phyloP scores from a whole-genome alignment of 2,113 vertebrate species.

The Nesoenas mayeri region DNA sequence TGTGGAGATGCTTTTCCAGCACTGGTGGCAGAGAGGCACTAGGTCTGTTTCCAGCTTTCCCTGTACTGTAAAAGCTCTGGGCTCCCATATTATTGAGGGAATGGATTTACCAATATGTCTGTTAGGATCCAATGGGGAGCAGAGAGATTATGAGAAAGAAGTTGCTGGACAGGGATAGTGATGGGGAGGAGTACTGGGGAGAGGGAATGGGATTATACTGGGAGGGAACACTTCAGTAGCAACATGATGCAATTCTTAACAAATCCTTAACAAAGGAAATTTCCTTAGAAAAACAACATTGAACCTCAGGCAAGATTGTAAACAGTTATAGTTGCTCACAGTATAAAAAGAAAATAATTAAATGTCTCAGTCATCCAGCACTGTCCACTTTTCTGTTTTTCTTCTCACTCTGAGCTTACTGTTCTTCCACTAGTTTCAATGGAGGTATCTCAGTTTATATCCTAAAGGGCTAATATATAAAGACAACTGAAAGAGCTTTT shows the following conservation, averaged over 20 bases:
- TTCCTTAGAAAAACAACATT: not conserved
- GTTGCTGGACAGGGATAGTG: not conserved
- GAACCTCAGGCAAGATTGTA: not conserved
- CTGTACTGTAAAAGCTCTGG: not conserved
- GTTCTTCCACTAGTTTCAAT: not conserved
- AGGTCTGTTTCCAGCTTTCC: not conserved
- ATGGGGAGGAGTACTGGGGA: not conserved
- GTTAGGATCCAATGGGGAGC: not conserved
- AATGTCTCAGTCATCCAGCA: not conserved
- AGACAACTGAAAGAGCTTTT: not conserved
- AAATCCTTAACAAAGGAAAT: not conserved
- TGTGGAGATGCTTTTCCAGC: not conserved
- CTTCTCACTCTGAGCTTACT: not conserved
- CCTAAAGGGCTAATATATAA: not conserved
- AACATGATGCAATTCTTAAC: not conserved
- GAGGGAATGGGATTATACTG: accelerated
- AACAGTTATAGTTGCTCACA: not conserved
- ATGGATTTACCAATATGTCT: not conserved
- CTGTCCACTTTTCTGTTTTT: not conserved
- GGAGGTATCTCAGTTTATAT: not conserved
- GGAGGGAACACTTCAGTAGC: not conserved
- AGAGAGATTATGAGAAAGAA: not conserved
- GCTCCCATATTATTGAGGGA: not conserved
- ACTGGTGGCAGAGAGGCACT: not conserved
- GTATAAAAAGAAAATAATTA: not conserved